These are phyloP conservation scores for Endotricha flammealis DNA, from an alignment of 2,888 invertebrate genomes.

Conservation along the genomic window DNA sequence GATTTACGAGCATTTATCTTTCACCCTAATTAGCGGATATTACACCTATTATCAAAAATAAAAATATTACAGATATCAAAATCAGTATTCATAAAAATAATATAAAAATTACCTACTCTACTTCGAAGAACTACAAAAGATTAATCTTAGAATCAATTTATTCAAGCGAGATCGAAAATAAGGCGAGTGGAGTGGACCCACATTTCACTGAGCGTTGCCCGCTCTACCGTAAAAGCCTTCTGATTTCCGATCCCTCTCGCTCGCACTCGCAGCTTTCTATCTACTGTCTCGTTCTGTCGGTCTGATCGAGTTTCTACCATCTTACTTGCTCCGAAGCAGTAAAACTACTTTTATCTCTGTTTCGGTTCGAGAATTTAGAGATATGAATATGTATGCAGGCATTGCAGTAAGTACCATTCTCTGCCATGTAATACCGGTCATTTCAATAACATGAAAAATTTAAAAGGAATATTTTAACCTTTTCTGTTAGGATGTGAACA, in stretches of 20 bases:
- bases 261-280: conserved; percentile 30
- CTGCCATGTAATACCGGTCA: conserved; percentile 52
- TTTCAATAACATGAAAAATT: conserved; percentile 60
- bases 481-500: too few relatives aligned
- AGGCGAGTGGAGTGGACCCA: conserved; percentile 58
- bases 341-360: conserved; percentile 73
- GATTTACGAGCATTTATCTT: too few relatives aligned
- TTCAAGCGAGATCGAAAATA: conserved; percentile 72
- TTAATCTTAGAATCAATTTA: conserved; percentile 76
- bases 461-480: conserved; percentile 50
- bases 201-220: conserved; percentile 73
- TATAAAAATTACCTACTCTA: too few relatives aligned
- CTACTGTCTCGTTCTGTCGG: conserved; percentile 46
- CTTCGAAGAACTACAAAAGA: conserved; percentile 53
- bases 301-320: conserved; percentile 75
- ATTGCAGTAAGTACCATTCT: conserved; percentile 65
- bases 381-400: conserved; percentile 72
- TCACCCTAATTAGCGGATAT: too few relatives aligned
- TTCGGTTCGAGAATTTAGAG: conserved; percentile 63
- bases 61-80: too few relatives aligned
- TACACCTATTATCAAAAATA: too few relatives aligned
- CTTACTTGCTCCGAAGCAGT: conserved; percentile 72
- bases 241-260: conserved; percentile 55
- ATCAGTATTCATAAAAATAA: too few relatives aligned
- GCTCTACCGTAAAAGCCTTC: conserved; percentile 78